Evolutionary conservation across 2,888 invertebrate genomes (phyloP).

Genomic region (Latrodectus hesperus): DNA sequence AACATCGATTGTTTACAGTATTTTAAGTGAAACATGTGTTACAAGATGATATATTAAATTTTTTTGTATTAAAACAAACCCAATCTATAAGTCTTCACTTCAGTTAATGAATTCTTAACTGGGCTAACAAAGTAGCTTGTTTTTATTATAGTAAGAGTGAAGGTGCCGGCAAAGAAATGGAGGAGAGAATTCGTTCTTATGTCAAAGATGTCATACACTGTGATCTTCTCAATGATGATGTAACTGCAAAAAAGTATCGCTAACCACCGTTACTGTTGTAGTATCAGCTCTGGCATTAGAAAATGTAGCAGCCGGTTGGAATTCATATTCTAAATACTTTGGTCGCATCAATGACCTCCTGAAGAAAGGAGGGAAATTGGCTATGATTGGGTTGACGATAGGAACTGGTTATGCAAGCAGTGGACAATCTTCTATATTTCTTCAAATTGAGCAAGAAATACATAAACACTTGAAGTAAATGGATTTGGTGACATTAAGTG

Average conservation of each 20-base stretch:
- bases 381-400: constrained; percentile 19
- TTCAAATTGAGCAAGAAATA: constrained; percentile 18
- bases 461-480: neutral
- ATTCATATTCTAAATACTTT: constrained; percentile 25
- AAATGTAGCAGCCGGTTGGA: constrained; percentile 15
- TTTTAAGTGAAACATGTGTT: no score
- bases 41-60: no score
- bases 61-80: no score
- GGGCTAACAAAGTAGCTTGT: neutral
- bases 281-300: constrained; percentile 32
- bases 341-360: constrained; percentile 12
- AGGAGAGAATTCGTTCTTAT: constrained; percentile 29
- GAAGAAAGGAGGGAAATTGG: constrained; percentile 5
- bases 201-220: constrained; percentile 40
- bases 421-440: constrained; percentile 27
- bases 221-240: constrained; percentile 29
- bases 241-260: constrained; percentile 19
- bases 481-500: constrained; percentile 28
- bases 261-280: constrained; percentile 21
- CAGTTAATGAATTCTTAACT: no score
- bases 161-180: constrained; percentile 24
- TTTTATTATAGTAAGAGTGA: constrained; percentile 20
- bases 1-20: no score
- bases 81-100: no score
- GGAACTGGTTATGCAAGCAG: constrained; percentile 32